These are phyloP conservation scores for Drosophila phalerata DNA, from an alignment of 2,888 invertebrate genomes.

Conservation along the genomic window DNA sequence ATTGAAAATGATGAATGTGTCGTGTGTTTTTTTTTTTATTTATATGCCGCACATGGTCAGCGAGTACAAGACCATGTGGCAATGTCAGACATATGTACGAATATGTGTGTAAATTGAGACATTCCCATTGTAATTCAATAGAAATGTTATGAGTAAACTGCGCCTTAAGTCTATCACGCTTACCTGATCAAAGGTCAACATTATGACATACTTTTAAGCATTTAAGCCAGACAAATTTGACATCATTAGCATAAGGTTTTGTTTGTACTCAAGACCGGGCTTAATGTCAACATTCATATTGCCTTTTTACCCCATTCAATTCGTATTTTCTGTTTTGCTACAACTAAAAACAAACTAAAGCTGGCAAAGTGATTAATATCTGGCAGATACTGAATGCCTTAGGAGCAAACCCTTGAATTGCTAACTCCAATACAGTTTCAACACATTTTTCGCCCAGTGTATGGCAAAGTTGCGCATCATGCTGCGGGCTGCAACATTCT, in stretches of 20 bases:
- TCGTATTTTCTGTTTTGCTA: neutral
- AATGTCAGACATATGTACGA: slow-evolving; percentile 44
- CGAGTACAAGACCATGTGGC: slow-evolving; percentile 39
- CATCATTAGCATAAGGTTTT: slow-evolving; percentile 35
- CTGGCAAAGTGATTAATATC: slow-evolving; percentile 23
- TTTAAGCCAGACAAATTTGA: slow-evolving; percentile 45
- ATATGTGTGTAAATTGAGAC: slow-evolving; percentile 51
- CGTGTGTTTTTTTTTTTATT: slow-evolving; percentile 66
- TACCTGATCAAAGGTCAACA: slow-evolving; percentile 53
- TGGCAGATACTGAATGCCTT: slow-evolving; percentile 4
- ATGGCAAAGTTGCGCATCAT: slow-evolving; percentile 61
- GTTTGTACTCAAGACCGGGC: slow-evolving; percentile 5
- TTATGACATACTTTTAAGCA: slow-evolving; percentile 24
- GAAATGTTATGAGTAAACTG: slow-evolving; percentile 42
- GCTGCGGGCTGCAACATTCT: slow-evolving; percentile 65
- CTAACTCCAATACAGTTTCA: neutral
- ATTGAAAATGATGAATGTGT: slow-evolving; percentile 75
- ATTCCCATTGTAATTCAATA: slow-evolving; percentile 59
- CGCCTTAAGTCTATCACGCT: slow-evolving; percentile 19
- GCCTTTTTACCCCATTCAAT: slow-evolving; percentile 3
- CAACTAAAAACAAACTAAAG: slow-evolving; percentile 6
- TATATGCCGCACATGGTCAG: slow-evolving; percentile 53
- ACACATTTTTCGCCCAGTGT: slow-evolving; percentile 41
- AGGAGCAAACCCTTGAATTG: slow-evolving; percentile 1
- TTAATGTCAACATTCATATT: slow-evolving; percentile 25